These are phyloP conservation scores for Orientallactaga bullata DNA, from an alignment of 2,113 vertebrate genomes.

Conservation along the genomic window DNA sequence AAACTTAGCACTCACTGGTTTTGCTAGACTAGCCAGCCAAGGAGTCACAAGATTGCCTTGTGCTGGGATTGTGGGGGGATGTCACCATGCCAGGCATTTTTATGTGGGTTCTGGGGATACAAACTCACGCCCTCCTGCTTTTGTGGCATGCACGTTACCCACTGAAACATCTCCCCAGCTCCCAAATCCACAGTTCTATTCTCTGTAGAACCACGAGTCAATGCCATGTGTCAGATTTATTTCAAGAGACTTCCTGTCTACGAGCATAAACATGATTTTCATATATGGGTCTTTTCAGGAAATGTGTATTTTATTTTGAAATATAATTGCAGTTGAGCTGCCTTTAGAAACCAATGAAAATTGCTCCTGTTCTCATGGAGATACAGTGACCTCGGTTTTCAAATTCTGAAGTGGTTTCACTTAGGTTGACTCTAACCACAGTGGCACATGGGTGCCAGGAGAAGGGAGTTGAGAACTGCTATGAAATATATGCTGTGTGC, in stretches of 20 bases:
- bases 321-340: slow-evolving; percentile 26
- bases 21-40: too few species aligned
- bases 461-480: neutral
- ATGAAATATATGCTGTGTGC: neutral
- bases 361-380: neutral
- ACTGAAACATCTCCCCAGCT: too few species aligned
- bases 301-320: slow-evolving; percentile 53
- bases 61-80: too few species aligned
- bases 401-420: slow-evolving; percentile 11
- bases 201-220: neutral
- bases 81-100: too few species aligned
- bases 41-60: too few species aligned
- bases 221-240: neutral
- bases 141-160: too few species aligned
- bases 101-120: too few species aligned
- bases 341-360: slow-evolving; percentile 31
- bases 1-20: too few species aligned
- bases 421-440: neutral
- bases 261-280: neutral
- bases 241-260: neutral
- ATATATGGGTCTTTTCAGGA: neutral
- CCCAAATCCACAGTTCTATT: neutral
- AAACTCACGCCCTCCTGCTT: too few species aligned
- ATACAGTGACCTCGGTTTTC: slow-evolving; percentile 9
- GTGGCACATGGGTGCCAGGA: neutral